These are phyloP conservation scores for Drosophila borborema DNA, from an alignment of 2,888 invertebrate species.

Conservation along the genomic window DNA sequence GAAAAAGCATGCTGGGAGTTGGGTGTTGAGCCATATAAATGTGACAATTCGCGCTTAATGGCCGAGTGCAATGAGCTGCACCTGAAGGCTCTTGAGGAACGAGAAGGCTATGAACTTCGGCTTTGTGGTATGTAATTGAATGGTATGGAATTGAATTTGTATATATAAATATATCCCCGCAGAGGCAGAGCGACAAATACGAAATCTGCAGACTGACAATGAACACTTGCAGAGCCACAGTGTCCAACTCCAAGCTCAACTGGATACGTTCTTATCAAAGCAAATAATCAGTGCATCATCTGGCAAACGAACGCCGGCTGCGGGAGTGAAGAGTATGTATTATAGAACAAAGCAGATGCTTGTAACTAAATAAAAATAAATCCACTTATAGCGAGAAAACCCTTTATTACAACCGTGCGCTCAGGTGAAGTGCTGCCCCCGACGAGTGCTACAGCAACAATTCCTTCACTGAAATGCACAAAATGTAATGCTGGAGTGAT, in stretches of 20 bases:
- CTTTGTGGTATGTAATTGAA: constrained; percentile 85
- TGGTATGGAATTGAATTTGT: constrained; percentile 83
- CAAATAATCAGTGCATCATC: constrained; percentile 64
- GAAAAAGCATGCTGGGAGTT: constrained; percentile 89
- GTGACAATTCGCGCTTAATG: constrained; percentile 91
- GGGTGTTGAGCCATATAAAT: constrained; percentile 92
- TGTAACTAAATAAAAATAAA: neutral
- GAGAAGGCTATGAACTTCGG: constrained; percentile 88
- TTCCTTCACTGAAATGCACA: constrained; percentile 70
- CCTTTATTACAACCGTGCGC: constrained; percentile 84
- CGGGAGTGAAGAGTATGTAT: constrained; percentile 38
- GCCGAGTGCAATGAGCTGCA: constrained; percentile 91
- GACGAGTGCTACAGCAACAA: constrained; percentile 35
- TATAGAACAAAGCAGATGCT: neutral
- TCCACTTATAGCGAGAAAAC: constrained; percentile 77
- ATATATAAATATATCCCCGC: neutral
- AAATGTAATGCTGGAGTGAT: constrained; percentile 81
- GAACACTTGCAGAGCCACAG: constrained; percentile 85
- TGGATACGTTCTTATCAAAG: constrained; percentile 85
- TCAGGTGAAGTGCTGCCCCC: constrained; percentile 78
- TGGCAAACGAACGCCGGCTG: constrained; percentile 34
- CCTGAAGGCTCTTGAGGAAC: constrained; percentile 88
- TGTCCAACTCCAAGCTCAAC: constrained; percentile 85
- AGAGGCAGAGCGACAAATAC: constrained; percentile 86
- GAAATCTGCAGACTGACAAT: constrained; percentile 86